Evolutionary conservation across 2,888 invertebrate genomes (phyloP).

Genomic region (Lucinisca nassula): DNA sequence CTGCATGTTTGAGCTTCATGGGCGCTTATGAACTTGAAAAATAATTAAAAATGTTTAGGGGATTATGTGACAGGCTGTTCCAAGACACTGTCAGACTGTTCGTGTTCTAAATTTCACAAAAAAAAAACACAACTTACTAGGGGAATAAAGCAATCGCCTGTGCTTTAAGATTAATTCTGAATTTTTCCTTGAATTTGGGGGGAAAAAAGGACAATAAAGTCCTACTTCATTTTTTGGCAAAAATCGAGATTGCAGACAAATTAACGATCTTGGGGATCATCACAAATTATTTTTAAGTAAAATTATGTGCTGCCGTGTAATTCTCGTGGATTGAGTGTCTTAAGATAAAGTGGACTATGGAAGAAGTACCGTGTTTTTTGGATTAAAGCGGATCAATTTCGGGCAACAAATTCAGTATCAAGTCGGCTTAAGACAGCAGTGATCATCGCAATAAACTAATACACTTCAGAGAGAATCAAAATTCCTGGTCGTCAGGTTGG

Average conservation of each 20-base stretch:
- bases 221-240: constrained; percentile 67
- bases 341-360: constrained; percentile 72
- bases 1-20: too few relatives aligned
- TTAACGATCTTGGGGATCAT: constrained; percentile 55
- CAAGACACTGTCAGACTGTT: too few relatives aligned
- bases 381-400: constrained; percentile 63
- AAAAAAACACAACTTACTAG: too few relatives aligned
- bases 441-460: constrained; percentile 2
- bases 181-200: too few relatives aligned
- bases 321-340: constrained; percentile 68
- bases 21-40: too few relatives aligned
- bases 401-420: constrained; percentile 53
- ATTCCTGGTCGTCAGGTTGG: neutral
- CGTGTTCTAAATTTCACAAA: too few relatives aligned
- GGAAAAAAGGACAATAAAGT: too few relatives aligned
- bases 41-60: too few relatives aligned
- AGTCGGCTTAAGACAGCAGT: neutral
- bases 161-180: too few relatives aligned
- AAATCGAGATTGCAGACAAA: constrained; percentile 9
- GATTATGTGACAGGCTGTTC: too few relatives aligned
- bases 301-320: constrained; percentile 71
- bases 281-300: constrained; percentile 72
- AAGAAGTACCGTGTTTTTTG: constrained; percentile 70
- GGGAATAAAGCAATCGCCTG: too few relatives aligned
- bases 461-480: neutral